Evolutionary conservation across 2,797 vertebrate species (phyloP), one percentile per base, ranked within the genome.

Genomic region (Halcyon badia): DNA sequence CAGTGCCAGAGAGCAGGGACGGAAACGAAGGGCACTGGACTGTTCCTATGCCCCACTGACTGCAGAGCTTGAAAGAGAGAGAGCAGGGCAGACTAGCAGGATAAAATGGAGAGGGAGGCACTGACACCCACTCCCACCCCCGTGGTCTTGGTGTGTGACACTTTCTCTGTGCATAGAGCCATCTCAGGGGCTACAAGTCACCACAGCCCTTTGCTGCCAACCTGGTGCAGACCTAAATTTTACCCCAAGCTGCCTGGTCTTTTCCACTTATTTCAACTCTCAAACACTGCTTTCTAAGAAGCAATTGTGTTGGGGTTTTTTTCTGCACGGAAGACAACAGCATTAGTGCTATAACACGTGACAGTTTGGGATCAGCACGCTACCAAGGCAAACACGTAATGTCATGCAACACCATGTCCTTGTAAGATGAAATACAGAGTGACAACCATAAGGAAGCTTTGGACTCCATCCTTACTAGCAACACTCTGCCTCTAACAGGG

Each of bases 31-130:
- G 11, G 13, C 57, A 82, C 1, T 1, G 2, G 90, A 44, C 11
- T 0, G 0, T 25, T 33, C 3, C 6, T 37, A 41, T 19, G 48
- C 26, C 39, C 9, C n/a, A 56, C 7, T 0, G 2, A 31, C 28
- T 60, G 13, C 35, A 70, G 24, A 84, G 48, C 28, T 72, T 76
- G 31, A 64, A 24, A 25, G 16, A 62, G 30, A 64, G 26, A 22
- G 16, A 62, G 30, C 9, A 78, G 61, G 30, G 25, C 56, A 73
- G 65, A 42, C 24, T 37, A 62, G 31, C 33, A 84, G 35, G 16
- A 72, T 25, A 78, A 69, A 84, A 51, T 12, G 64, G 49, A 5
- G 56, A 30, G 21, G 11, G 25, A 68, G 28, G 28, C 39, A 68
- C 44, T 44, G 51, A 64, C 8, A 49, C 3, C 16, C 51, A 5